phyloP scores from a whole-genome alignment of 2,888 invertebrate genomes.

The Drosophila mayaguana region DNA sequence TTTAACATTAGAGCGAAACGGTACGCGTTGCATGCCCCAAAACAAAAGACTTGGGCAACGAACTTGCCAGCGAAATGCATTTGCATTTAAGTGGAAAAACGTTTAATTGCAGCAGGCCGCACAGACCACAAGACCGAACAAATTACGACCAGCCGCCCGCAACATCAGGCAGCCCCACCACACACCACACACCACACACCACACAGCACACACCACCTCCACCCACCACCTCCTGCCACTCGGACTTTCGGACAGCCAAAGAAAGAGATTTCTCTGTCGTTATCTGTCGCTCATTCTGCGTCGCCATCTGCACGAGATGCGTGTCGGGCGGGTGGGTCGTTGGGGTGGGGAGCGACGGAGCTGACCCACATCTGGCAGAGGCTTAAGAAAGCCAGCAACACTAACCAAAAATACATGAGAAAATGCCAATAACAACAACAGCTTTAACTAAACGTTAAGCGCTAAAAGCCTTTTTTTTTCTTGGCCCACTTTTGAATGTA shows the following conservation, averaged over 20 bases:
- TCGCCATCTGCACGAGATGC: conserved; percentile 48
- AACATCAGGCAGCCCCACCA: not conserved
- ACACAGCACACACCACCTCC: no score
- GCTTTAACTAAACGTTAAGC: conserved; percentile 49
- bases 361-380: conserved; percentile 60
- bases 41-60: conserved; percentile 64
- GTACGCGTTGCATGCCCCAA: conserved; percentile 49
- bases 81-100: conserved; percentile 27
- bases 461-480: conserved; percentile 44
- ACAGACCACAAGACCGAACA: conserved; percentile 25
- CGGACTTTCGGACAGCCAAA: not conserved
- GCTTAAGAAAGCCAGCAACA: conserved; percentile 38
- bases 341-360: conserved; percentile 27
- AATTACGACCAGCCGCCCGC: conserved; percentile 11
- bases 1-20: conserved; percentile 40
- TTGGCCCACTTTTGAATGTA: conserved; percentile 55
- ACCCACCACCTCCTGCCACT: not conserved
- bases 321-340: conserved; percentile 36
- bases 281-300: conserved; percentile 49
- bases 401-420: conserved; percentile 35
- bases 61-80: conserved; percentile 42
- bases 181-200: no score
- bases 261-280: conserved; percentile 51
- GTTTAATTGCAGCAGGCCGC: conserved; percentile 21
- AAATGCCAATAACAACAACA: conserved; percentile 23